Base-by-base conservation (phyloP, 2,797 vertebrate genomes). In the Enteromius thamalakanensis region DNA sequence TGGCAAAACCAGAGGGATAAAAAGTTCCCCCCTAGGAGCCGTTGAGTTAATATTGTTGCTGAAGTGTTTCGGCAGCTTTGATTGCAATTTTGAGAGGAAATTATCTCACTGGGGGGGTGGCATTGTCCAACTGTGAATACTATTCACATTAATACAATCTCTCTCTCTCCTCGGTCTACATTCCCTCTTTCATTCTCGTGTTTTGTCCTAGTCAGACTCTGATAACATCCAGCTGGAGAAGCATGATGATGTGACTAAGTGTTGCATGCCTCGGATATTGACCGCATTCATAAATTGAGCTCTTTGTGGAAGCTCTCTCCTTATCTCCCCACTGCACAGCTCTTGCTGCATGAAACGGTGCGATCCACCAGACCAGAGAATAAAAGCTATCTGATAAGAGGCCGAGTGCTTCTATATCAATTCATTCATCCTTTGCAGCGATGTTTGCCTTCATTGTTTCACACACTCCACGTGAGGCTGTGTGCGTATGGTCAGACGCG, bases 11-110 rank as follows among this genome's bases (percentile, higher is more conserved):
- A 87, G 81, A 84, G 62, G 68, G 84, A 93, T 93, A 91, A 93
- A 94, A 93, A 92, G 90, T 88, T 85, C 88, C 91, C 65, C 91
- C 89, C 87, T 91, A 89, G 93, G 91, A 93, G 92, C 85, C 87
- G 92, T 90, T 89, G 90, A 93, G 93, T 94, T 93, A 94, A 94
- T 92, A 86, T 89, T 89, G 90, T 92, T 92, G 89, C 87, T 93
- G 89, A 88, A 94, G 93, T 94, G 94, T 93, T 94, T 88, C 86
- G 91, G 89, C 87, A 92, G 92, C 93, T 94, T 93, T 95, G 94
- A 94, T 95, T 95, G 94, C 93, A 94, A 94, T 94, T 95, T 94
- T 91, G 89, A 91, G 90, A 89, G 90, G 89, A 91, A 94, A 95
- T 95, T 94, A 95, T 95, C 94, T 93, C 93, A 91, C 92, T 91